phyloP scores from a whole-genome alignment of 2,888 invertebrate genomes.

The Dicroscelio sp. region DNA sequence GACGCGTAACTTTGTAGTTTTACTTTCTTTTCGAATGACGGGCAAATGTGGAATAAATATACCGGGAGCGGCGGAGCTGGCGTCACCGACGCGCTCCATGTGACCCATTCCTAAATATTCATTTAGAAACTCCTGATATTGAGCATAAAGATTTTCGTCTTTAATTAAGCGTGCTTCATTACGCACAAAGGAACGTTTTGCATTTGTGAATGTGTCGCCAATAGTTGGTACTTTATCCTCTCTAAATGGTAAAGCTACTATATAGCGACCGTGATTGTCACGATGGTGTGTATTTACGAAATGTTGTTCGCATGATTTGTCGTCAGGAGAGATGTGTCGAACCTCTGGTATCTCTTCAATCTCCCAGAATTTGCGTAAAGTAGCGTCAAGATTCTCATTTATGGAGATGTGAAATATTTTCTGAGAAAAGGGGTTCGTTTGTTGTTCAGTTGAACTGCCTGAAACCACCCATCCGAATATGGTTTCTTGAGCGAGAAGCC shows the following conservation, averaged over 20 bases:
- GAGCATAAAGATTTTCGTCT: slow-evolving; percentile 66
- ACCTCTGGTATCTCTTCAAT: slow-evolving; percentile 8
- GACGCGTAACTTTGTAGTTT: slow-evolving; percentile 45
- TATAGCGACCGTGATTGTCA: neutral
- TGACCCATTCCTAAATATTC: slow-evolving; percentile 76
- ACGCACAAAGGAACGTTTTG: neutral
- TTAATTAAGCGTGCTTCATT: slow-evolving; percentile 52
- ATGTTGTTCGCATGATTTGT: slow-evolving; percentile 3
- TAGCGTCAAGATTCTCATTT: neutral
- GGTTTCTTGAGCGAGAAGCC: slow-evolving; percentile 8
- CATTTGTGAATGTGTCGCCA: slow-evolving; percentile 1
- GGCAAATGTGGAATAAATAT: slow-evolving; percentile 67
- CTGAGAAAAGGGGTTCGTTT: neutral
- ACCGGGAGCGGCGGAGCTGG: neutral
- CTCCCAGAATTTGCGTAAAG: neutral
- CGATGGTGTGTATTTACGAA: neutral
- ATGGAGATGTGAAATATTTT: neutral
- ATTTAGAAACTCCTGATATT: slow-evolving; percentile 79
- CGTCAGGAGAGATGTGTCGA: neutral
- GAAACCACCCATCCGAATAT: slow-evolving; percentile 40
- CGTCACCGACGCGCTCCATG: slow-evolving; percentile 49
- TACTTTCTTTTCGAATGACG: slow-evolving; percentile 55
- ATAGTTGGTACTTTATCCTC: neutral
- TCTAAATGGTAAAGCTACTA: slow-evolving; percentile 42
- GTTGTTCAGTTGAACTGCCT: neutral